Evolutionary conservation across 2,113 vertebrate species (phyloP).

Genomic region (Rafetus swinhoei): DNA sequence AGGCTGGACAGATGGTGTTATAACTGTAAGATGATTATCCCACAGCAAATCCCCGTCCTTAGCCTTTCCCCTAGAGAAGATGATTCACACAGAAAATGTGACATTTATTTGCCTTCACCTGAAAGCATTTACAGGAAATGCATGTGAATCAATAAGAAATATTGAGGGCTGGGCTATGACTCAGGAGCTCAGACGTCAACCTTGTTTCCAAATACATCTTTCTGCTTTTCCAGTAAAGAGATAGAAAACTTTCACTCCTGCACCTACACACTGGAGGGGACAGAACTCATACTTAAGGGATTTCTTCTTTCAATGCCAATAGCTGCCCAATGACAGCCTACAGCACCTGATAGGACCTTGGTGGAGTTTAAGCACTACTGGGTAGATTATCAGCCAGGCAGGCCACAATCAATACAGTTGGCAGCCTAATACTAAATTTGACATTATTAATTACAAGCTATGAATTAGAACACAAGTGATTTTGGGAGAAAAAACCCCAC

Average conservation of each 20-base stretch:
- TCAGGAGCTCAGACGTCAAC: not conserved
- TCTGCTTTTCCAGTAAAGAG: not conserved
- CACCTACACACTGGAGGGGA: not conserved
- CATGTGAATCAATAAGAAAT: not conserved
- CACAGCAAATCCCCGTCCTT: constrained; percentile 46
- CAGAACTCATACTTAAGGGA: not conserved
- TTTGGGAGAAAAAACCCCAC: not conserved
- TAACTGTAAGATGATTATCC: constrained; percentile 54
- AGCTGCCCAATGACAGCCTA: not conserved
- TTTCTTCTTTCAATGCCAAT: not conserved
- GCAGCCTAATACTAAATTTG: not conserved
- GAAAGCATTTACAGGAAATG: not conserved
- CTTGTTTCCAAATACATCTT: not conserved
- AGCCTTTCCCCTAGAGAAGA: not conserved
- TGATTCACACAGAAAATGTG: not conserved
- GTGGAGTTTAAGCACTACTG: not conserved
- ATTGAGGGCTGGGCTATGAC: not conserved
- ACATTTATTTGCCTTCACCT: not conserved
- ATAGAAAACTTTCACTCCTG: not conserved
- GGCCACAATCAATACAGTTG: not conserved
- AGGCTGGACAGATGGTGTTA: constrained; percentile 41
- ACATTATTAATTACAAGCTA: not conserved
- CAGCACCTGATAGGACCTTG: not conserved
- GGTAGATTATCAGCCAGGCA: not conserved
- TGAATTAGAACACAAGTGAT: accelerated